Evolutionary conservation across 2,888 invertebrate genomes (phyloP).

Genomic region (Blastobasis adustella): DNA sequence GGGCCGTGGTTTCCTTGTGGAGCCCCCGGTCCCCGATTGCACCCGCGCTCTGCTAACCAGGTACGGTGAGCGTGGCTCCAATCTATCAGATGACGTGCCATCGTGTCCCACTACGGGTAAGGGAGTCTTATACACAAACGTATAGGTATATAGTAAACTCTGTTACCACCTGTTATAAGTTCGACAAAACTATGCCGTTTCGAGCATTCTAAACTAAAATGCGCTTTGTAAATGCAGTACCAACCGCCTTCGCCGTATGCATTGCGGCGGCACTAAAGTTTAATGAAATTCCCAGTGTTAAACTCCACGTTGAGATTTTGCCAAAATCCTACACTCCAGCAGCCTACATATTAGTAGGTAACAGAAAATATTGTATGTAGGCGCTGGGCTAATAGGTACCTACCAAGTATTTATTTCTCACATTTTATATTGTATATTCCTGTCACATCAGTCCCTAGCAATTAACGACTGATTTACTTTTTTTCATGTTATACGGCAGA

Average conservation of each 20-base stretch:
- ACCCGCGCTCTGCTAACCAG: constrained; percentile 20
- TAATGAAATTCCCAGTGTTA: constrained; percentile 36
- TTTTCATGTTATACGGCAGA: too few species aligned
- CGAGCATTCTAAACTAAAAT: constrained; percentile 14
- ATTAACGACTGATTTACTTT: too few species aligned
- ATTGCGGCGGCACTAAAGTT: constrained; percentile 26
- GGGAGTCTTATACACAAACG: too few species aligned
- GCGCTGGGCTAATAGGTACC: too few species aligned
- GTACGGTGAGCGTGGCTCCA: neutral
- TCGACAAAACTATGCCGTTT: neutral
- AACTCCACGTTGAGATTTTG: constrained; percentile 23
- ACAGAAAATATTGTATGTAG: too few species aligned
- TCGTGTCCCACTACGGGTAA: too few species aligned
- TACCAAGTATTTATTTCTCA: too few species aligned
- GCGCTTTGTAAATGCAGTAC: constrained; percentile 25
- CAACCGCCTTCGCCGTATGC: constrained; percentile 24
- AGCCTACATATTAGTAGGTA: too few species aligned
- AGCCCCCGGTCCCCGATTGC: constrained; percentile 40
- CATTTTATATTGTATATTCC: too few species aligned
- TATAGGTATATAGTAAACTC: too few species aligned
- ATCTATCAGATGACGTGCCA: neutral
- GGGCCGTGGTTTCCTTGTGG: constrained; percentile 61
- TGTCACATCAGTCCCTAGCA: too few species aligned
- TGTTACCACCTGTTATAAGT: too few species aligned
- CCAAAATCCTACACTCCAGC: constrained; percentile 1